A percentile compares a stretch with the other conserved stretches of the same genome.
Conservation (phyloP, 1,140 invertebrate genomes). For the Oreohelix idahoensis region DNA sequence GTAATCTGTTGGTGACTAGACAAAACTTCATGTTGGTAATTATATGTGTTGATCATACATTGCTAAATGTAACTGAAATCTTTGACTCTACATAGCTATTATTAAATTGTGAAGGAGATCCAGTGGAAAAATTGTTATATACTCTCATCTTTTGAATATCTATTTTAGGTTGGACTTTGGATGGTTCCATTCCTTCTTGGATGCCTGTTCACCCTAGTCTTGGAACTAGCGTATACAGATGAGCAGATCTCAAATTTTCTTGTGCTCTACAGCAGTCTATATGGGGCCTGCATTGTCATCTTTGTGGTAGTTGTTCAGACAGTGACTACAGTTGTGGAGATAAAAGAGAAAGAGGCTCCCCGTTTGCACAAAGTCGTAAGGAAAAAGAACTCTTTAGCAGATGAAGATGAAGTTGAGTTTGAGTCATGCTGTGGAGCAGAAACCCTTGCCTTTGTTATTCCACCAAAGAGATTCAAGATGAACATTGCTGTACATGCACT, state of each 20-base stretch:
- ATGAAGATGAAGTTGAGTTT: conserved; percentile 71
- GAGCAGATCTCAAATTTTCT: conserved; percentile 55
- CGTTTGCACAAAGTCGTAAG: conserved; percentile 46
- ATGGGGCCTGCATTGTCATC: conserved; percentile 61
- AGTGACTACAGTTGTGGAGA: conserved; percentile 58
- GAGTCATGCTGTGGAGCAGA: conserved; percentile 68
- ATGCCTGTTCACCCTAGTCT: conserved; percentile 64
- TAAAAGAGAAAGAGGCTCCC: conserved; percentile 44
- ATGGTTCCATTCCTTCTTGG: conserved; percentile 66
- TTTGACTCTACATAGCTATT: too few relatives aligned
- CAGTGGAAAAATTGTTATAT: neutral
- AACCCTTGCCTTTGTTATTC: conserved; percentile 68
- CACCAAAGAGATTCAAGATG: conserved; percentile 66
- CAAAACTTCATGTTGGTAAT: too few relatives aligned
- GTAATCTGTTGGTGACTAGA: too few relatives aligned
- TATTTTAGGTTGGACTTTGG: conserved; percentile 53
- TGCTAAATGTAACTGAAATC: too few relatives aligned
- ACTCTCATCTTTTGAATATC: neutral
- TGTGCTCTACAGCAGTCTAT: conserved; percentile 58
- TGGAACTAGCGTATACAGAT: conserved; percentile 56
- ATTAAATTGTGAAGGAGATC: too few relatives aligned
- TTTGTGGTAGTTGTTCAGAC: conserved; percentile 65
- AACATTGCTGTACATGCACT: conserved; percentile 69
- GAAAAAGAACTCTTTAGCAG: conserved; percentile 62
- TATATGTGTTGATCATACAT: too few relatives aligned